Evolutionary conservation across 2,797 vertebrate species (phyloP), one percentile per base, ranked within the genome.

Genomic region (Prionace glauca): DNA sequence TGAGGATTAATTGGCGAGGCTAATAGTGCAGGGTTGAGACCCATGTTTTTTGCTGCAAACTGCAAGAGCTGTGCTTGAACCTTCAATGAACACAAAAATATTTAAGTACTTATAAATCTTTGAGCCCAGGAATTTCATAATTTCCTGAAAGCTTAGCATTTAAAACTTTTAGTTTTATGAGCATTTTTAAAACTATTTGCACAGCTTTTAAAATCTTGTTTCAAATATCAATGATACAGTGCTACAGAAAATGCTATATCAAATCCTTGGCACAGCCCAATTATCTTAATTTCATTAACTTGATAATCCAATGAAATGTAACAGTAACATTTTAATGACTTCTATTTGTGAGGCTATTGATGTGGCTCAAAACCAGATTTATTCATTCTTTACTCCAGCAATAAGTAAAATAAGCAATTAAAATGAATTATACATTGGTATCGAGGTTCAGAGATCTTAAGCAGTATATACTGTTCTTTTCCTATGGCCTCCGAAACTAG

Each of bases 51-150:
- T 99, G 99, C 99, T 98, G 99, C 99, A 99, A 99, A 99, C 98
- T 99, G 99, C 98, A 99, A 99, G 98, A 99, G 99, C 98, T 99
- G 99, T 99, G 99, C 99, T 99, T 99, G 99, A 99, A 99, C 99
- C 99, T 99, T 96, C 84, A 95, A 62, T 50, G 71, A 84, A 95
- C 29, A 67, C 36, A 69, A 86, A 92, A 86, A 87, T 87, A 62
- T 56, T 65, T 3, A 67, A 84, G 67, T 41, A 69, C 24, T n/a
- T 69, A 67, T 10, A 26, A 11, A 69, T 60, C n/a, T 10, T 8
- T 8, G 11, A 77, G 11, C 12, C 72, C 18, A 69, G 26, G 50
- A 41, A n/a, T 69, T 32, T 18, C 50, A 56, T 56, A 56, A 0
- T 86, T 72, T 16, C n/a, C 60, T 65, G 22, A 87, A 84, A n/a